Conservation (phyloP, 1,140 invertebrate genomes). For the Drosophila biarmipes region DNA sequence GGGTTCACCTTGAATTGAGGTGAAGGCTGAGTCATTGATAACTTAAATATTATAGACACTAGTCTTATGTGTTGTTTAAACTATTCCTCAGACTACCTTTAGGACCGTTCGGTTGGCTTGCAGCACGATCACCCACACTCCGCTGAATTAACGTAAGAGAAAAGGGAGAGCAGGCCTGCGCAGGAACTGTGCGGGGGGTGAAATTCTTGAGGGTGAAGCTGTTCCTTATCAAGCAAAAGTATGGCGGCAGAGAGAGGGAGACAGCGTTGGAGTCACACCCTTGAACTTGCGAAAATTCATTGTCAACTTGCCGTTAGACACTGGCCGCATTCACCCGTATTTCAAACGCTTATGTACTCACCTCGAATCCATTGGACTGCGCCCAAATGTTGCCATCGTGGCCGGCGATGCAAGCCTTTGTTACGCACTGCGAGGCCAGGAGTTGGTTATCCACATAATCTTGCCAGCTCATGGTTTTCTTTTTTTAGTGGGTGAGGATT, state of each 20-base stretch:
- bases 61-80: neutral
- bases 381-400: conserved; percentile 98
- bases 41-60: no score
- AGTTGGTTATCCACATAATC: conserved; percentile 99
- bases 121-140: conserved; percentile 17
- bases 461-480: conserved; percentile 95
- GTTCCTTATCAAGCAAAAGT: conserved; percentile 70
- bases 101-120: neutral
- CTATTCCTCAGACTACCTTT: conserved; percentile 1
- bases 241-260: conserved; percentile 60
- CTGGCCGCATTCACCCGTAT: conserved; percentile 5
- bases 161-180: conserved; percentile 15
- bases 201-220: conserved; percentile 28
- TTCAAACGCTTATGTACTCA: conserved; percentile 86
- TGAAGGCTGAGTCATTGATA: conserved; percentile 48
- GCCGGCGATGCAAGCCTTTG: conserved; percentile 96
- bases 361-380: conserved; percentile 96
- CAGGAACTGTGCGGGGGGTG: conserved; percentile 31
- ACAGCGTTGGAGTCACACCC: conserved; percentile 75
- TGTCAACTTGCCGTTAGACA: conserved; percentile 30
- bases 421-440: conserved; percentile 95
- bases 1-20: conserved; percentile 3
- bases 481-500: conserved; percentile 57
- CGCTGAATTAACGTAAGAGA: neutral
- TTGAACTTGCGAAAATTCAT: conserved; percentile 80